Conservation (phyloP, 2,113 vertebrate species). For the Anseranas semipalmata region DNA sequence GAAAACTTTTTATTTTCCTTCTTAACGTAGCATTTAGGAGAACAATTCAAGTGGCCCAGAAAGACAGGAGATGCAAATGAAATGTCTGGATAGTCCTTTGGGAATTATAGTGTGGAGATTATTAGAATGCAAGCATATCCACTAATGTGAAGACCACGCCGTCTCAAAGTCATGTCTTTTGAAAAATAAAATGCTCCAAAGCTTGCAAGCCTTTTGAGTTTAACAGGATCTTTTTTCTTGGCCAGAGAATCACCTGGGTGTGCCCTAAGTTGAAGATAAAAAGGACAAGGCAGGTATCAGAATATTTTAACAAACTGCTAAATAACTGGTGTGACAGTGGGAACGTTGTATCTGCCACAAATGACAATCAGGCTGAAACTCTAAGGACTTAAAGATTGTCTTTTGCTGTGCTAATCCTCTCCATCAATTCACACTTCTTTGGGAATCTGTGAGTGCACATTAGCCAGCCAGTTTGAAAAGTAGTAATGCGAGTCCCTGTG, state of each 20-base stretch:
- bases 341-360: background rate
- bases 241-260: background rate
- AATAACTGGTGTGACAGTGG: background rate
- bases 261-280: background rate
- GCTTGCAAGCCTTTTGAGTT: background rate
- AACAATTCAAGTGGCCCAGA: background rate
- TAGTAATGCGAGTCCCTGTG: background rate
- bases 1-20: background rate
- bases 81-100: background rate
- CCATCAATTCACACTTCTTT: background rate
- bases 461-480: background rate
- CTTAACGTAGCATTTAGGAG: background rate
- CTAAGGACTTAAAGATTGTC: background rate
- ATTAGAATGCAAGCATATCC: background rate
- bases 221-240: background rate
- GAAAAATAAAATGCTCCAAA: background rate
- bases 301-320: background rate
- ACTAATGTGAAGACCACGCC: background rate
- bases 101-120: background rate
- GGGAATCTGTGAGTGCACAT: background rate
- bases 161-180: background rate
- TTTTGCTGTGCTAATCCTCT: background rate
- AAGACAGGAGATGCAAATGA: background rate
- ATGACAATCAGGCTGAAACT: background rate
- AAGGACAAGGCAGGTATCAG: background rate